Evolutionary conservation across 2,113 vertebrate genomes (phyloP).

Genomic region (Paradoxurus hermaphroditus): DNA sequence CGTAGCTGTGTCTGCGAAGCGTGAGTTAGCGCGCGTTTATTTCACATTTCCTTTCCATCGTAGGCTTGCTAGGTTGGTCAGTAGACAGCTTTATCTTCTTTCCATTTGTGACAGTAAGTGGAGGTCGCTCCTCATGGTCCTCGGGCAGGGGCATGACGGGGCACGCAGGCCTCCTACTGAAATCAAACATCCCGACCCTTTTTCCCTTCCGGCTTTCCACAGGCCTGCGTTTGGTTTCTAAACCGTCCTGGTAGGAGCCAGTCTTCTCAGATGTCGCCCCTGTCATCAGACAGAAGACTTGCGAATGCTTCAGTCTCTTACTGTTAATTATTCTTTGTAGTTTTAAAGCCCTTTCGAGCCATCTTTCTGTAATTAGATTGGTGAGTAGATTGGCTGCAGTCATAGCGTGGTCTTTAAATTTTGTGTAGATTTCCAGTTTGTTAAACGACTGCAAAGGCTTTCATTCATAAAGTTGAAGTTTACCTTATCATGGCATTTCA

Average conservation of each 20-base stretch:
- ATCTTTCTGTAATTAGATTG: constrained; percentile 65
- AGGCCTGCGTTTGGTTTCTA: neutral
- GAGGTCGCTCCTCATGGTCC: neutral
- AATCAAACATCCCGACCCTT: neutral
- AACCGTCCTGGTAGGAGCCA: neutral
- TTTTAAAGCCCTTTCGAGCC: constrained; percentile 57
- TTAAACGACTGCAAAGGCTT: constrained; percentile 50
- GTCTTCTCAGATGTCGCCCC: neutral
- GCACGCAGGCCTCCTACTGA: neutral
- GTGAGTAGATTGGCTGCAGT: constrained; percentile 56
- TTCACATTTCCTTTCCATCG: neutral
- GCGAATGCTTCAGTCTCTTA: neutral
- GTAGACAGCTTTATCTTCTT: neutral
- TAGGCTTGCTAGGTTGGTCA: neutral
- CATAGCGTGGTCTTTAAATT: constrained; percentile 56
- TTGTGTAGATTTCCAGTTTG: constrained; percentile 57
- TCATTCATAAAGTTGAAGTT: constrained; percentile 69
- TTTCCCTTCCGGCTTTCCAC: neutral
- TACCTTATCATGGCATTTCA: constrained; percentile 62
- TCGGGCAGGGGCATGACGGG: neutral
- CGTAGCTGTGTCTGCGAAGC: neutral
- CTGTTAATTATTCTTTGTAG: constrained; percentile 63
- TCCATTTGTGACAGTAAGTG: neutral
- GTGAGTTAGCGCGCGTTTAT: neutral
- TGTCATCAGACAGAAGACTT: neutral